Base-by-base conservation (phyloP, 1,140 invertebrate species). In the Drosophila cardini region DNA sequence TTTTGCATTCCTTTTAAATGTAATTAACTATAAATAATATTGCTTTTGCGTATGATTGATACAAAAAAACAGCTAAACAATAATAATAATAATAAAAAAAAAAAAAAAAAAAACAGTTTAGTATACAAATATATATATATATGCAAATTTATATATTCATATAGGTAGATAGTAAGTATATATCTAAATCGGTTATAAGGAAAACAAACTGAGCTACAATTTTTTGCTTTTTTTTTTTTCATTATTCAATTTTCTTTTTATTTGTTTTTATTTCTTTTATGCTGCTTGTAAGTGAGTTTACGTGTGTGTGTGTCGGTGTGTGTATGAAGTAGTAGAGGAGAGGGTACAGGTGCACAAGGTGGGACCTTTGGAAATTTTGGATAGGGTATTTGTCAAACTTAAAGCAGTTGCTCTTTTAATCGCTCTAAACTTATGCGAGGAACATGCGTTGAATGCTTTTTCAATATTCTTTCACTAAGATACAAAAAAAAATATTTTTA, bases 11-110 rank as follows among this genome's bases (percentile, higher is more conserved):
- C 42, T n/a, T 67, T 80, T 86, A 87, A 83, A 86, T 86, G 87
- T 87, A 87, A 89, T 87, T 87, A 89, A 87, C 83, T 87, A 87
- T 87, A 87, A 87, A 87, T 87, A 87, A 87, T 87, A 87, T 87
- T 87, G 83, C 83, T 87, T 87, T 87, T 87, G 79, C 79, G 84
- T 87, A 77, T 87, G 82, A 86, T 86, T 86, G 76, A 87, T 82
- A 87, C 69, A 86, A 86, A 86, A 26, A 86, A 86, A 86, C 83
- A 86, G 82, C 82, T 82, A 86, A 83, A 87, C 82, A 77, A 85
- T 26, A 26, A 85, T 78, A 86, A 69, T 78, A 81, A 78, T 75
- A 77, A 77, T 77, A 71, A 56, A 57, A 34, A 69, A 81, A 81
- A 78, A 78, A 77, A 77, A 80, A 71, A 56, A 57, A 34, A 50